Conservation (phyloP, 2,797 vertebrate species). For the Sebastes taczanowskii region DNA sequence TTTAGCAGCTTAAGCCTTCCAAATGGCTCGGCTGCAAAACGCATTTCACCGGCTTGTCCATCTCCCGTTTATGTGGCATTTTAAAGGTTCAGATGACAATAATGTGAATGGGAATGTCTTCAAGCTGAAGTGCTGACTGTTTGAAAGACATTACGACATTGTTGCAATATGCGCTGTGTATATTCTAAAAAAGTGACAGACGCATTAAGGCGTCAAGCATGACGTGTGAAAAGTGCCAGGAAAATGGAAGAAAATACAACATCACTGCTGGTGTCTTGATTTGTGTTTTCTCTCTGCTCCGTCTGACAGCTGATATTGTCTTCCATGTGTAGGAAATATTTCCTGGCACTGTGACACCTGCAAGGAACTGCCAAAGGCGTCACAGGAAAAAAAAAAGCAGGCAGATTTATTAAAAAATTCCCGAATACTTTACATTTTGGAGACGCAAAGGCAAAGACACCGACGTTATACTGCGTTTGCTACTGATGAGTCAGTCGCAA, state of each 20-base stretch:
- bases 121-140: background rate
- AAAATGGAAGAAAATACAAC: constrained; percentile 9
- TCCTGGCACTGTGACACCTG: constrained; percentile 31
- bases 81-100: constrained; percentile 2
- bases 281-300: constrained; percentile 18
- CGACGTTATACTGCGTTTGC: constrained; percentile 16
- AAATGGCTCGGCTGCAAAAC: constrained; percentile 17
- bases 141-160: background rate
- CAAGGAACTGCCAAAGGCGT: constrained; percentile 31
- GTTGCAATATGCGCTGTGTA: background rate
- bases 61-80: constrained; percentile 14
- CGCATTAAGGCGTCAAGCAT: background rate
- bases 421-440: constrained; percentile 23
- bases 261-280: constrained; percentile 10
- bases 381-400: background rate
- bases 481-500: constrained; percentile 36
- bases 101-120: background rate
- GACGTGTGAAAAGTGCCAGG: constrained; percentile 18
- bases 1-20: constrained; percentile 33
- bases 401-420: constrained; percentile 40
- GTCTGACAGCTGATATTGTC: constrained; percentile 47
- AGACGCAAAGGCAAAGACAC: constrained; percentile 14
- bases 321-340: constrained; percentile 22
- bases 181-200: constrained; percentile 22
- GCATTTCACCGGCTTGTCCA: background rate